Conservation (phyloP, 2,113 vertebrate genomes). For the Toxotes jaculatrix region DNA sequence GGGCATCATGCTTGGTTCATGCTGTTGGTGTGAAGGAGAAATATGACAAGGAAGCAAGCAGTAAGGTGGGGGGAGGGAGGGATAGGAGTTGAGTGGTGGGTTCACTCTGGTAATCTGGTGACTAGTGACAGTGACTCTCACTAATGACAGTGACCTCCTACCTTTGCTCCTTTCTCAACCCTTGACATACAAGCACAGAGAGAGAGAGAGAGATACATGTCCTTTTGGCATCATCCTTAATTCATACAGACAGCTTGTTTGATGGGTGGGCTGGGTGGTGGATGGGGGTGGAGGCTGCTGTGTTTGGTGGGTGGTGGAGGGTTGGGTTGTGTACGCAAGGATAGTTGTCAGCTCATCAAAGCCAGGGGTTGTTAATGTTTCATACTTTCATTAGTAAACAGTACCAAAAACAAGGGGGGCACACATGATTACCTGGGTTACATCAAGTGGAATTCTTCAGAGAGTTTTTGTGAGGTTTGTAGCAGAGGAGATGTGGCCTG, state of each 20-base stretch:
- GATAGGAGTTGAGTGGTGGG: constrained; percentile 33
- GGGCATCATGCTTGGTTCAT: constrained; percentile 73
- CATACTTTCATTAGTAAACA: too few relatives aligned
- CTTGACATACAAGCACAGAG: constrained; percentile 14
- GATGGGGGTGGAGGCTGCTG: background rate
- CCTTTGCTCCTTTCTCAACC: constrained; percentile 32
- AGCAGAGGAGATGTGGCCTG: background rate
- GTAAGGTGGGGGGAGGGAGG: background rate
- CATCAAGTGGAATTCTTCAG: background rate
- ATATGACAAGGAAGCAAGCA: constrained; percentile 18
- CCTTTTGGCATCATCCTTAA: constrained; percentile 34
- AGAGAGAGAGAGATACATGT: background rate
- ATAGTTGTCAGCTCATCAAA: background rate
- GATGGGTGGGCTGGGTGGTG: background rate
- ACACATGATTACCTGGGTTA: background rate
- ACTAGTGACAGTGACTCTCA: constrained; percentile 48
- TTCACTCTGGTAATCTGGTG: constrained; percentile 39
- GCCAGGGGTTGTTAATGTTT: background rate
- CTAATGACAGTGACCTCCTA: constrained; percentile 64
- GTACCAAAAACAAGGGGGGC: background rate
- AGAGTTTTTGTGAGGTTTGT: background rate
- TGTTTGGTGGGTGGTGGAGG: background rate
- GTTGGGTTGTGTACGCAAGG: background rate
- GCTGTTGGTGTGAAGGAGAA: constrained; percentile 54
- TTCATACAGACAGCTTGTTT: constrained; percentile 48